A percentile compares a stretch with the other conserved stretches of the same genome.
These are phyloP conservation scores for Riparia riparia DNA, from an alignment of 2,113 vertebrate genomes.

Conservation along the genomic window DNA sequence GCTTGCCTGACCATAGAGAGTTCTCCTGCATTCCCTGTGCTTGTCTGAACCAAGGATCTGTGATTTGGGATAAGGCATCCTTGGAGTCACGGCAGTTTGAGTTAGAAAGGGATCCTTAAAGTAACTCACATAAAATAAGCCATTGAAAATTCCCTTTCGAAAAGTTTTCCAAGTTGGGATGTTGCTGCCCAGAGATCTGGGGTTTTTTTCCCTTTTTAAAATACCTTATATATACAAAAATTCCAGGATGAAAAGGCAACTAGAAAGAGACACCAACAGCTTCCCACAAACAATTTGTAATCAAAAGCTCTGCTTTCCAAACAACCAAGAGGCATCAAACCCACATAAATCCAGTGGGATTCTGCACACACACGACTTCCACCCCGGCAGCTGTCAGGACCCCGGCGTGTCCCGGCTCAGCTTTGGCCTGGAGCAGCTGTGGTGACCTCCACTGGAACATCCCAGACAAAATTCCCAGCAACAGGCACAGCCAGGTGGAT, in stretches of 20 bases:
- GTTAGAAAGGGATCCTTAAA: neutral
- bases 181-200: neutral
- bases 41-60: neutral
- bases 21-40: neutral
- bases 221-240: neutral
- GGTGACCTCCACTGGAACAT: neutral
- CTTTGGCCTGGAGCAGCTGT: fast-evolving
- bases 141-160: neutral
- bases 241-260: neutral
- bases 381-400: neutral
- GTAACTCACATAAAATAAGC: neutral
- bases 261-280: neutral
- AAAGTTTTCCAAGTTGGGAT: neutral
- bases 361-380: fast-evolving
- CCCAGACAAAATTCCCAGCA: neutral
- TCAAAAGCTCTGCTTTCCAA: neutral
- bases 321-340: neutral
- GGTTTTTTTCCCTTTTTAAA: neutral
- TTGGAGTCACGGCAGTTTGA: fast-evolving
- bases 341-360: neutral
- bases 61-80: neutral
- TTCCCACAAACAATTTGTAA: neutral
- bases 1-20: neutral
- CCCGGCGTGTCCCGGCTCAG: neutral
- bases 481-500: neutral